A percentile compares a stretch with the other conserved stretches of the same genome.
Conservation (phyloP, 2,797 vertebrate genomes). For the Amblyraja radiata region DNA sequence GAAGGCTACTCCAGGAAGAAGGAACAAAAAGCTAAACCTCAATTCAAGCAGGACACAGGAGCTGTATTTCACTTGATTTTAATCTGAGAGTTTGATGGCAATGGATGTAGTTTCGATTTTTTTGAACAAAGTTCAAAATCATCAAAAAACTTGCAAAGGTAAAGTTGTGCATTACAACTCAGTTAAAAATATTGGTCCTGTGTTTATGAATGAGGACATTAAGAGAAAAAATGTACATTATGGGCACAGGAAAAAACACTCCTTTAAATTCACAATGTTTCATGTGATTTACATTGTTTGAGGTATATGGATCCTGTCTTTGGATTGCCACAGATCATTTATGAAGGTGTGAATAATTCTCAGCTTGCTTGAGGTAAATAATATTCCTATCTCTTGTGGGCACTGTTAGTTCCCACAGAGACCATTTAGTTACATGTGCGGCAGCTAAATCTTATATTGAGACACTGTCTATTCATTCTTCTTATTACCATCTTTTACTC, state of each 20-base stretch:
- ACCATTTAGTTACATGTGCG: neutral
- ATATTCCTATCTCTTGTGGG: neutral
- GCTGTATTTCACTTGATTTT: neutral
- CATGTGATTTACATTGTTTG: neutral
- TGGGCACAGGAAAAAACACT: too few relatives aligned
- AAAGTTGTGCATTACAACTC: neutral
- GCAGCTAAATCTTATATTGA: neutral
- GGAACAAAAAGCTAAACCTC: neutral
- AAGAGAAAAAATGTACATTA: too few relatives aligned
- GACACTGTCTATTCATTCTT: neutral
- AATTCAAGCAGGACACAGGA: neutral
- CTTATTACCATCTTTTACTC: neutral
- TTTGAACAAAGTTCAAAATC: neutral
- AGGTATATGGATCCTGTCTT: neutral
- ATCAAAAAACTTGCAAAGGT: neutral
- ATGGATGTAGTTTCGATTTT: neutral
- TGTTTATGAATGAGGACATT: neutral
- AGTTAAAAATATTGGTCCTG: neutral
- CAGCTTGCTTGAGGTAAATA: neutral
- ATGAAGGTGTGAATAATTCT: neutral
- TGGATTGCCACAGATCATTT: neutral
- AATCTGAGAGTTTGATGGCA: neutral
- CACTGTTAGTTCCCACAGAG: neutral
- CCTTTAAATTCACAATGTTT: neutral
- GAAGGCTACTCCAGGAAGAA: neutral